Percentiles rank a stretch among this genome's conserved stretches.
phyloP scores from a whole-genome alignment of 2,888 invertebrate species.

The Drosophila parthenogenetica region DNA sequence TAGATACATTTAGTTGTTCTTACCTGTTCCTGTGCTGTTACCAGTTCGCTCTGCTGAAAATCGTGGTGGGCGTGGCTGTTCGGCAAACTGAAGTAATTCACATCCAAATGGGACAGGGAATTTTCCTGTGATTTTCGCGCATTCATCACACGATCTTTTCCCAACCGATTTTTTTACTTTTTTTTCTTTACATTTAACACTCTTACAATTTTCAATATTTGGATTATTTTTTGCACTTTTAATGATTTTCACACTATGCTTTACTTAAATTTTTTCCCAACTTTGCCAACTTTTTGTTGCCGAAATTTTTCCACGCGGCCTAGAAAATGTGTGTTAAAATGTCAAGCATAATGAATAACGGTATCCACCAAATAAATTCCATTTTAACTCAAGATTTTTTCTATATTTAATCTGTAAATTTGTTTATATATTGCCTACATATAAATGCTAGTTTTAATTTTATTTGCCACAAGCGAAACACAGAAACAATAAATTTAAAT shows the following conservation, averaged over 20 bases:
- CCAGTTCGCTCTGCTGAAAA: slow-evolving; percentile 72
- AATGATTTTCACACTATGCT: slow-evolving; percentile 16
- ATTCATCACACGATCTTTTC: slow-evolving; percentile 80
- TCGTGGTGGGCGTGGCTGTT: slow-evolving; percentile 77
- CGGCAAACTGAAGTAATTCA: slow-evolving; percentile 69
- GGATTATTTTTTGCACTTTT: background rate
- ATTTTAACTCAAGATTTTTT: too few species aligned
- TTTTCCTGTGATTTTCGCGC: slow-evolving; percentile 82
- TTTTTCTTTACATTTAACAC: slow-evolving; percentile 20
- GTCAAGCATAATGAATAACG: background rate
- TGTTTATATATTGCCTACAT: too few species aligned
- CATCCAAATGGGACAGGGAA: slow-evolving; percentile 84
- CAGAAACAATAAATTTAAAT: too few species aligned
- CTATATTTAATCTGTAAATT: too few species aligned
- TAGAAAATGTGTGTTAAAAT: slow-evolving; percentile 12
- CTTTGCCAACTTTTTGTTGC: slow-evolving; percentile 1
- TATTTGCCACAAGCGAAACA: too few species aligned
- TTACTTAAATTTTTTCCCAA: slow-evolving; percentile 4
- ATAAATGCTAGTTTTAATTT: too few species aligned
- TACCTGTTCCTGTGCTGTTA: slow-evolving; percentile 61
- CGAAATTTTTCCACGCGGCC: slow-evolving; percentile 10
- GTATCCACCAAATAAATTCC: too few species aligned
- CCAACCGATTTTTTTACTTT: slow-evolving; percentile 22
- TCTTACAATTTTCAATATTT: slow-evolving; percentile 6
- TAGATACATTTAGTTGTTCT: slow-evolving; percentile 22